Base-by-base conservation (phyloP, 30 jellyfish, hydroid and myxozoan species). In the Hydractinia echinata region DNA sequence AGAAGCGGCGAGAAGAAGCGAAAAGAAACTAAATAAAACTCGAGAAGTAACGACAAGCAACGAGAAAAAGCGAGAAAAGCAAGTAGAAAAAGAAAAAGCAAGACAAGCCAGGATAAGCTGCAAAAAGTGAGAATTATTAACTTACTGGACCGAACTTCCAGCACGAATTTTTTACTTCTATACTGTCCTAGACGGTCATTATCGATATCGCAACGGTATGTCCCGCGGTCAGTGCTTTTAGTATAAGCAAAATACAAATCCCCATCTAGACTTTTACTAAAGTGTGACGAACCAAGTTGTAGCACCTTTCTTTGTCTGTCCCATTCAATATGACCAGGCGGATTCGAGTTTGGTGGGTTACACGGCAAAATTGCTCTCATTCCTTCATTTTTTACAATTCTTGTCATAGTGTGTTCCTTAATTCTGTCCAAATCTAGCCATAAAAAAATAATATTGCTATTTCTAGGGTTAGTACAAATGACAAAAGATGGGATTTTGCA, bases 281-380 rank as follows among this genome's bases (percentile, higher is more conserved):
- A 84, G 79, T 94, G 96, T 4, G 95, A 69, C 54, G 81, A 94
- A 60, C 4, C 89, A 89, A 73, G 60, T 76, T 7, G 48, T 84
- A 8, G 52, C 55, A 14, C 87, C 82, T 51, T 82, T 76, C 7
- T 50, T 62, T 13, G 82, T n/a, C 76, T 94, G 19, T 87, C 58
- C 99, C 99, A 94, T 68, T 88, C 79, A 4, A 94, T 94, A 76
- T 79, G 88, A 19, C 93, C 82, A 77, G 88, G 97, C 0, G 99
- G 99, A 79, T 82, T 88, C 39, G 99, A 94, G 73, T 88, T 86
- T 18, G 99, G 99, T 39, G 99, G 96, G 71, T 94, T 86, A 80
- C 99, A 94, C 67, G 72, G 51, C 18, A 94, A 84, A n/a, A 88
- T 78, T 11, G 93, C 92, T 39, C 85, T 88, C 48, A 81, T 88